These are phyloP conservation scores for Callipepla squamata DNA, from an alignment of 2,113 vertebrate species.

Conservation along the genomic window DNA sequence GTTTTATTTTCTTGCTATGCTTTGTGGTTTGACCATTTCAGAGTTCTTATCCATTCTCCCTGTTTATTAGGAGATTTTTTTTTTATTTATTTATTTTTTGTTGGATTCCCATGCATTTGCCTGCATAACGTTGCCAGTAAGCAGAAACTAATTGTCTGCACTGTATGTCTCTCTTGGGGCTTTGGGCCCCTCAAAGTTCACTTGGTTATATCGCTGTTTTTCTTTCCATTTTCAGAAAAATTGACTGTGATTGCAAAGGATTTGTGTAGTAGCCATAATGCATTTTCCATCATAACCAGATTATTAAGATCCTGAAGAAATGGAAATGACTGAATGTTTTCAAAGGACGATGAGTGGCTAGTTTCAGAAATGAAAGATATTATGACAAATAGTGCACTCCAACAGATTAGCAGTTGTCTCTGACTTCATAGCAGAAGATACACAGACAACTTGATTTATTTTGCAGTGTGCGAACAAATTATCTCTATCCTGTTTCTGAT, in stretches of 20 bases:
- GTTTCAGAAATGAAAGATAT: constrained; percentile 33
- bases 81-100: neutral
- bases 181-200: neutral
- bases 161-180: neutral
- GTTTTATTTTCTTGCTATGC: neutral
- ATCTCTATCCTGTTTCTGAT: neutral
- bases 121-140: neutral
- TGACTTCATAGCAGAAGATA: neutral
- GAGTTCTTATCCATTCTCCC: neutral
- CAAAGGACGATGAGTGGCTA: neutral
- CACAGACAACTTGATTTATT: neutral
- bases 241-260: constrained; percentile 27
- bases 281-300: neutral
- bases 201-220: constrained; percentile 5
- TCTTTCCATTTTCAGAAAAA: constrained; percentile 15
- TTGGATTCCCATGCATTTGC: neutral
- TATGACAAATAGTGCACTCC: neutral
- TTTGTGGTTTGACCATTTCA: neutral
- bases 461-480: constrained; percentile 12
- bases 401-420: neutral
- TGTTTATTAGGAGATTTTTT: neutral
- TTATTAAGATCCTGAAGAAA: neutral
- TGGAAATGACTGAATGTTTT: constrained; percentile 24
- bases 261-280: constrained; percentile 35
- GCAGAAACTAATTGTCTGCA: constrained; percentile 57